Evolutionary conservation across 2,888 invertebrate genomes (phyloP).

Genomic region (Euproctis similis): DNA sequence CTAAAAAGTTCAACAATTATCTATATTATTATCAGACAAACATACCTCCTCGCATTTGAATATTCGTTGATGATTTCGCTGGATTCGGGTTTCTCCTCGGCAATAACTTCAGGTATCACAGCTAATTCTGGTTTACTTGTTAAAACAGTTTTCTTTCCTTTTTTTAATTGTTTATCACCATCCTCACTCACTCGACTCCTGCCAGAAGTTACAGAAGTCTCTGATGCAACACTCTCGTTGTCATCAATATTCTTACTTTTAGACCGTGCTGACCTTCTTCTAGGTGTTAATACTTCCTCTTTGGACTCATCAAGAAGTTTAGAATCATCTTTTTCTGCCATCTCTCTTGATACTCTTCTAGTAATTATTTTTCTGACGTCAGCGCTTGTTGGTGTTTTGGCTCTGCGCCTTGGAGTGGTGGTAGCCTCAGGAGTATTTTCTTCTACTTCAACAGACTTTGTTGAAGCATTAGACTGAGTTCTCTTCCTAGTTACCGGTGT

Average conservation of each 20-base stretch:
- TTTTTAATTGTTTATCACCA: constrained; percentile 35
- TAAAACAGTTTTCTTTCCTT: constrained; percentile 46
- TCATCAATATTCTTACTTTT: constrained; percentile 48
- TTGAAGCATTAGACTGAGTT: constrained; percentile 42
- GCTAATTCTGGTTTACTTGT: constrained; percentile 54
- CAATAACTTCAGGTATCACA: constrained; percentile 59
- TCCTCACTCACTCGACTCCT: constrained; percentile 40
- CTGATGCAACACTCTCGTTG: constrained; percentile 50
- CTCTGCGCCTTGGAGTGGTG: constrained; percentile 30
- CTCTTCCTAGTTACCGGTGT: constrained; percentile 50
- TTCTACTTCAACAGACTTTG: constrained; percentile 35
- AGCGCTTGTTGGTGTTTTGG: constrained; percentile 45
- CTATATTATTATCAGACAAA: too few relatives aligned
- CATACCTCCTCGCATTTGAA: constrained; percentile 52
- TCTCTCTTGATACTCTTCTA: constrained; percentile 53
- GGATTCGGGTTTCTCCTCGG: constrained; percentile 35
- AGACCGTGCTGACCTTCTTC: constrained; percentile 33
- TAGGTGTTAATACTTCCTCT: constrained; percentile 36
- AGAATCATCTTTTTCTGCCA: constrained; percentile 44
- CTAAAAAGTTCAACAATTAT: too few relatives aligned
- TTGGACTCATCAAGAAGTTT: constrained; percentile 35
- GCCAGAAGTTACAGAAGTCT: constrained; percentile 40
- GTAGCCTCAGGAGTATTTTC: constrained; percentile 32
- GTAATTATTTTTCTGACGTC: constrained; percentile 57
- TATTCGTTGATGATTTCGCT: constrained; percentile 40